Percentiles rank a stretch among this genome's conserved stretches.
phyloP scores from a whole-genome alignment of 2,888 invertebrate species.

The Parelbella ahira region DNA sequence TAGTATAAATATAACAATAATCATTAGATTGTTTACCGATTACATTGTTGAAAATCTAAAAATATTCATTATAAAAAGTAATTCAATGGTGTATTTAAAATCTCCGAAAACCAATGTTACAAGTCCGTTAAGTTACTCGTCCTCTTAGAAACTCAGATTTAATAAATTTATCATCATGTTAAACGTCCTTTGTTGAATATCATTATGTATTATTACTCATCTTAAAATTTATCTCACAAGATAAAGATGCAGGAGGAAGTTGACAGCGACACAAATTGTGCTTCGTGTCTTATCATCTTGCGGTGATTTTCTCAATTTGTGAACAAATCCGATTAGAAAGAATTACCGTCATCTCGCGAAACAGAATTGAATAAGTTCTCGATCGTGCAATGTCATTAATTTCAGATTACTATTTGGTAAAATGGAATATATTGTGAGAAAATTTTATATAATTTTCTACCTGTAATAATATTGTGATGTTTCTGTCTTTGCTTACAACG shows the following conservation, averaged over 20 bases:
- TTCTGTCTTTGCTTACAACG: no score
- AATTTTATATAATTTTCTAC: no score
- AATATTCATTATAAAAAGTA: no score
- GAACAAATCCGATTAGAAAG: conserved; percentile 20
- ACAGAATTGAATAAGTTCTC: conserved; percentile 6
- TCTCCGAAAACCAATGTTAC: conserved; percentile 4
- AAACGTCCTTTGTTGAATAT: conserved; percentile 22
- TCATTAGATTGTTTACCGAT: no score
- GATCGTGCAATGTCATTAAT: no score
- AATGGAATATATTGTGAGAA: no score
- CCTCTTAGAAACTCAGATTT: conserved; percentile 6
- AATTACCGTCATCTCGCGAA: conserved; percentile 6
- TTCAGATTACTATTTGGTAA: no score
- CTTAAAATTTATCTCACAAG: conserved; percentile 25
- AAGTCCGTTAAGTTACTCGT: conserved; percentile 1
- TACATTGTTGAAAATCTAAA: no score
- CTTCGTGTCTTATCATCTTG: conserved; percentile 31
- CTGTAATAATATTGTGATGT: no score
- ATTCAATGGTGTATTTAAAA: no score
- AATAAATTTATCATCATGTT: conserved; percentile 25
- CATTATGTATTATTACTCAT: conserved; percentile 24
- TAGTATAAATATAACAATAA: no score
- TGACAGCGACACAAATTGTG: conserved; percentile 29
- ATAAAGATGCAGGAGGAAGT: conserved; percentile 25
- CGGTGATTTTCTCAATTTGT: conserved; percentile 30